These are phyloP conservation scores for Bombylius major DNA, from an alignment of 2,888 invertebrate genomes.

Conservation along the genomic window DNA sequence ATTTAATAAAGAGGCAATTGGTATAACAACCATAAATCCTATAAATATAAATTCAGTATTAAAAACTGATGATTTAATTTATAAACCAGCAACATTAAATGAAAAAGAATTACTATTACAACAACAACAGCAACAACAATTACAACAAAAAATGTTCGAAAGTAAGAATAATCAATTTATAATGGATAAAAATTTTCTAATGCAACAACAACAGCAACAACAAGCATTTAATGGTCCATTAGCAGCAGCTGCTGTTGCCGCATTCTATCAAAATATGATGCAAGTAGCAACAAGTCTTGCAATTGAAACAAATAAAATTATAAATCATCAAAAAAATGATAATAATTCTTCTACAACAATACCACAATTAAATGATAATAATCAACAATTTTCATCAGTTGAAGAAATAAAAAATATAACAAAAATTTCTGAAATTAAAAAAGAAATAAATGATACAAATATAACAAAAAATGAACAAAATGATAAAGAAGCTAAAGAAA, in stretches of 20 bases:
- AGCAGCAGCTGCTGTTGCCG: slow-evolving; percentile 10
- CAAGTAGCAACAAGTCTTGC: too few species aligned
- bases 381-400: not conserved
- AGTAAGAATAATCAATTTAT: not conserved
- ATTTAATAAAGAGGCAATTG: too few species aligned
- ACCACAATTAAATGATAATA: not conserved
- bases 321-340: too few species aligned
- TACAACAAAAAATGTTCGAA: not conserved
- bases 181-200: not conserved
- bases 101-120: not conserved
- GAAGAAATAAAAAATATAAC: too few species aligned
- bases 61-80: too few species aligned
- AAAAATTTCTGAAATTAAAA: too few species aligned
- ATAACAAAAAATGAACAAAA: slow-evolving; percentile 24
- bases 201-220: slow-evolving; percentile 12
- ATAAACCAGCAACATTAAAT: too few species aligned
- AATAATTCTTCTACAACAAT: too few species aligned
- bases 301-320: too few species aligned
- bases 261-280: too few species aligned
- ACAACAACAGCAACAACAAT: slow-evolving; percentile 3
- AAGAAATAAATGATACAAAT: slow-evolving; percentile 19
- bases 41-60: too few species aligned
- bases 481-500: slow-evolving; percentile 9
- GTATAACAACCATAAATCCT: too few species aligned
- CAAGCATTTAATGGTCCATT: slow-evolving; percentile 9